Conservation (phyloP, 2,797 vertebrate genomes). For the Amblyraja radiata region DNA sequence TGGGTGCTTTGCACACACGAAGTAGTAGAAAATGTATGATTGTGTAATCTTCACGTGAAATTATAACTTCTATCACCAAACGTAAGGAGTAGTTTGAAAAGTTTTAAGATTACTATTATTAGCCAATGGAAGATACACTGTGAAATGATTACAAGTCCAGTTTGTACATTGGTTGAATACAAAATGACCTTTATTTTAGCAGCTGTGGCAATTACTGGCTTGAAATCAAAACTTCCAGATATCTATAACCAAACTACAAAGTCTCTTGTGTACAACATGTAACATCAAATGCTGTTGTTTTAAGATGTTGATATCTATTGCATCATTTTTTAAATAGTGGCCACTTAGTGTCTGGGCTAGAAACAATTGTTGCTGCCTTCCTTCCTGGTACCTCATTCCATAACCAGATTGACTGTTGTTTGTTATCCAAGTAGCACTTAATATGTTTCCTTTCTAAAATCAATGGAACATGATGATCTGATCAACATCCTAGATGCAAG, state of each 20-base stretch:
- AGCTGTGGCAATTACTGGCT: conserved; percentile 24
- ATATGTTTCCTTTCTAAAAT: conserved; percentile 81
- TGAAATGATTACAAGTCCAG: not conserved
- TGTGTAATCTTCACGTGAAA: not conserved
- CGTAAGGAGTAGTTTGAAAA: not conserved
- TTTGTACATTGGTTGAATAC: not conserved
- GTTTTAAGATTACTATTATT: not conserved
- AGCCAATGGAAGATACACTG: not conserved
- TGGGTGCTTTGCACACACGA: not conserved
- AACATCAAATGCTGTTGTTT: conserved; percentile 27
- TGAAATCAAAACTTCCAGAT: conserved; percentile 9
- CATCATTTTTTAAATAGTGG: not conserved
- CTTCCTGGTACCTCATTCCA: conserved; percentile 60
- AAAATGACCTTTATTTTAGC: not conserved
- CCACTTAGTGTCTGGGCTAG: not conserved
- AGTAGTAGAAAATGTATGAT: not conserved
- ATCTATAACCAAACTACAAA: conserved; percentile 5
- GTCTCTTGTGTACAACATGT: not conserved
- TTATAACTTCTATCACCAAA: not conserved
- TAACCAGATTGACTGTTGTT: conserved; percentile 66
- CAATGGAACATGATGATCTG: conserved; percentile 81
- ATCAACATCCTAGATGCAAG: conserved; percentile 74
- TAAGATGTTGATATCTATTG: conserved; percentile 20
- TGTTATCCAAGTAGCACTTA: conserved; percentile 49
- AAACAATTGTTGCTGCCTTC: conserved; percentile 45